Percentiles rank a stretch among this genome's conserved stretches.
These are phyloP conservation scores for Paramormyrops kingsleyae DNA, from an alignment of 2,113 vertebrate genomes.

Conservation along the genomic window DNA sequence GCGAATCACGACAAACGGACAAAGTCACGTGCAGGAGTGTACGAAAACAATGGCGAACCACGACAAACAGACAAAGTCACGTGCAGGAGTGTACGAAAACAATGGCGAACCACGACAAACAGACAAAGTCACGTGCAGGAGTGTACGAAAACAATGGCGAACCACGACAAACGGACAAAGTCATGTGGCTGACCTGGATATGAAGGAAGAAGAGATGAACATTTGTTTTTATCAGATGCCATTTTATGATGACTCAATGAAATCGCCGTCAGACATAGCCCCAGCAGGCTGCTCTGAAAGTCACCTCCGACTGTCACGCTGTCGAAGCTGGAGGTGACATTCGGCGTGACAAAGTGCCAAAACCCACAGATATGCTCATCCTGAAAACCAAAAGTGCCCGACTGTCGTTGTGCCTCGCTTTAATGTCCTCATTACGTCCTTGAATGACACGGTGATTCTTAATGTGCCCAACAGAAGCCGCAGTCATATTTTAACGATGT, in stretches of 20 bases:
- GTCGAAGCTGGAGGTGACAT: not conserved
- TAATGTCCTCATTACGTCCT: constrained; percentile 7
- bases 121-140: not conserved
- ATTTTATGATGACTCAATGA: not conserved
- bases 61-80: not conserved
- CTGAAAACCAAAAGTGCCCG: not conserved
- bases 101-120: too few relatives aligned
- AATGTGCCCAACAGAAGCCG: not conserved
- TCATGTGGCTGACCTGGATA: not conserved
- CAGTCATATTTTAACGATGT: not conserved
- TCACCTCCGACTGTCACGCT: not conserved
- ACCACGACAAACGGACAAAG: not conserved
- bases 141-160: not conserved
- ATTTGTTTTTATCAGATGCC: not conserved
- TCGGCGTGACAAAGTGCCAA: not conserved
- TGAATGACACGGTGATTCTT: not conserved
- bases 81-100: not conserved
- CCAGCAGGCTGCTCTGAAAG: not conserved
- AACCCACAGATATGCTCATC: not conserved
- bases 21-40: not conserved
- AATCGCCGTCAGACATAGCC: not conserved
- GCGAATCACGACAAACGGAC: too few relatives aligned
- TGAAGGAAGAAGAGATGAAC: not conserved
- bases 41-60: not conserved
- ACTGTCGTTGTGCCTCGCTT: not conserved